phyloP scores from a whole-genome alignment of 2,888 invertebrate genomes.

The Trichogramma evanescens region DNA sequence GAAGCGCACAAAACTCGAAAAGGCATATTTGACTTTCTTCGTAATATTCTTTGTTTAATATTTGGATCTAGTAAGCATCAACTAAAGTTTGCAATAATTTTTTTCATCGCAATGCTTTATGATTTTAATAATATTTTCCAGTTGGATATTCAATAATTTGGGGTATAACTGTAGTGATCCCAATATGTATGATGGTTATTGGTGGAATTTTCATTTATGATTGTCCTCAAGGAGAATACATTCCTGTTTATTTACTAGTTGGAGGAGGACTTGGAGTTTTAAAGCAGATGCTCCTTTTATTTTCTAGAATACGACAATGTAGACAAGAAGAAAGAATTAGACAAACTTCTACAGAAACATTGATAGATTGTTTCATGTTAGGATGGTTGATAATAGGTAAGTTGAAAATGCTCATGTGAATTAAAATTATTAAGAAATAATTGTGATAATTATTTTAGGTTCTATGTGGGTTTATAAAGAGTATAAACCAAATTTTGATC shows the following conservation, averaged over 20 bases:
- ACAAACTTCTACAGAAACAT: constrained; percentile 52
- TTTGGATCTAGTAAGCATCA: constrained; percentile 57
- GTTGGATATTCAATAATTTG: constrained; percentile 62
- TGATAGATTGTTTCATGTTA: constrained; percentile 59
- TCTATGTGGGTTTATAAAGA: constrained; percentile 65
- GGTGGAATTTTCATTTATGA: constrained; percentile 59
- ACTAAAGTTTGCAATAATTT: neutral
- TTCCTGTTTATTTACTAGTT: constrained; percentile 63
- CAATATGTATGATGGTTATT: constrained; percentile 63
- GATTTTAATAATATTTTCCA: constrained; percentile 39
- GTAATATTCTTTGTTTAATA: constrained; percentile 55
- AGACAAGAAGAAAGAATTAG: constrained; percentile 52
- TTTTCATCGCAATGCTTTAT: neutral
- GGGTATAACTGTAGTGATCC: constrained; percentile 58
- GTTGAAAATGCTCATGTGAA: constrained; percentile 16
- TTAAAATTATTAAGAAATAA: neutral
- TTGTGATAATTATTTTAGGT: constrained; percentile 45
- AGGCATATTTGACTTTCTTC: constrained; percentile 56
- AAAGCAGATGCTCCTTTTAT: constrained; percentile 56
- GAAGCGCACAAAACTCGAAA: constrained; percentile 57
- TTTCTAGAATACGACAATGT: constrained; percentile 51
- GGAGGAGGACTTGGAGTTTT: constrained; percentile 61
- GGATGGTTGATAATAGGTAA: constrained; percentile 66
- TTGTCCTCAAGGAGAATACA: constrained; percentile 60
- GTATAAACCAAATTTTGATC: constrained; percentile 56